A percentile compares a stretch with the other conserved stretches of the same genome.
These are phyloP conservation scores for Siphamia tubifer DNA, from an alignment of 2,113 vertebrate species.

Conservation along the genomic window DNA sequence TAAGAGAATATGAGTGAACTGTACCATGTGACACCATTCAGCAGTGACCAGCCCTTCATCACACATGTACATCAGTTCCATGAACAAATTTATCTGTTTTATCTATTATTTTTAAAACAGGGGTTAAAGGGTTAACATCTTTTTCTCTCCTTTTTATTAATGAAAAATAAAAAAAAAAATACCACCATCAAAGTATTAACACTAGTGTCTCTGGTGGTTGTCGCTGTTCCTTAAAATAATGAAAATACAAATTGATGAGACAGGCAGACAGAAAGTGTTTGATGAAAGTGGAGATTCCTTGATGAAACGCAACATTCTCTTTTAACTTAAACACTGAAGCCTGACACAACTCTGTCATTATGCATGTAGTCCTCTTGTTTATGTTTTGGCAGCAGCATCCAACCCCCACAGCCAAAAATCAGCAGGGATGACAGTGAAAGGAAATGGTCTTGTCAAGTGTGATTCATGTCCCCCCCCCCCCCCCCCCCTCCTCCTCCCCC, in stretches of 20 bases:
- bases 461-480: conserved; percentile 25
- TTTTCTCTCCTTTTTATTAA: too few species aligned
- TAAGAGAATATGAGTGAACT: too few species aligned
- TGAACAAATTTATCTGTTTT: too few species aligned
- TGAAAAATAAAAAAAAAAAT: too few species aligned
- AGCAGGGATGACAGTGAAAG: conserved; percentile 43
- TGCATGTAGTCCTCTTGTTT: conserved; percentile 43
- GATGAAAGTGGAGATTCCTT: neutral
- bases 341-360: conserved; percentile 11
- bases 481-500: neutral
- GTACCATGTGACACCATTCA: too few species aligned
- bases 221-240: neutral
- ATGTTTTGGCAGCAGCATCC: conserved; percentile 45
- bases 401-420: conserved; percentile 42
- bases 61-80: too few species aligned
- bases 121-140: too few species aligned
- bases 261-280: neutral
- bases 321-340: conserved; percentile 9
- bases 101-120: too few species aligned
- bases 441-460: conserved; percentile 64
- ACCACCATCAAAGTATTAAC: neutral
- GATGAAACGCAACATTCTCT: conserved; percentile 10
- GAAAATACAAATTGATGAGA: conserved; percentile 4
- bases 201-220: neutral
- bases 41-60: too few species aligned